Evolutionary conservation across 1,140 invertebrate species (phyloP), one percentile per base, ranked within the genome.

Genomic region (Homarus americanus): DNA sequence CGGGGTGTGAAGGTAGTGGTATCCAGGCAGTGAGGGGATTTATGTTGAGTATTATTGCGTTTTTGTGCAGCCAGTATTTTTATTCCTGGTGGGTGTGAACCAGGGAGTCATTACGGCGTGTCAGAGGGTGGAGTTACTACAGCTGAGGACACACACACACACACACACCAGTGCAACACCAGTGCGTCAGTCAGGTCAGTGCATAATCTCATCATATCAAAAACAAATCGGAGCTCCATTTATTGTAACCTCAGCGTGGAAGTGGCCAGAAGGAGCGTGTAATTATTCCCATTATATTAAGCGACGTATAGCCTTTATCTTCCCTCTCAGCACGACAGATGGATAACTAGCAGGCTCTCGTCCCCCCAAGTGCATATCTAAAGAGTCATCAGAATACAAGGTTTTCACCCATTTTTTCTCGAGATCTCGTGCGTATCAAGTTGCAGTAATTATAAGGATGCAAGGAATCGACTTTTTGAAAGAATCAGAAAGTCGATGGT

Each of bases 381-480:
- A 66, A 66, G n/a, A n/a, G 63, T 28, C 63, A 32, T 28, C 63
- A 66, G 32, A 66, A 66, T 66, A 7, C 28, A 24, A 66, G 4
- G 63, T 28, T 66, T 66, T 66, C 4, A 32, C 63, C 4, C 24
- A 28, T 66, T 66, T 66, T 66, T 66, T 28, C 1, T 0, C 3
- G 24, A 4, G 0, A 7, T 66, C 4, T 66, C 4, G n/a, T 66
- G 7, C 63, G 63, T 66, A 66, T 66, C 63, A 66, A 66, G 63
- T 66, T 66, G 63, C 63, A 28, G 63, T 66, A 66, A 66, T 66
- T 66, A 66, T n/a, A 66, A 66, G 63, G 63, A 66, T 66, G 63
- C 63, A 28, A 34, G 63, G 20, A 66, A 66, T 66, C 63, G 63
- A 66, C 63, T 28, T 66, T 66, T 66, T 66, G 4, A 28, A 32